These are phyloP conservation scores for Gambusia holbrooki DNA, from an alignment of 2,113 vertebrate genomes.

Conservation along the genomic window DNA sequence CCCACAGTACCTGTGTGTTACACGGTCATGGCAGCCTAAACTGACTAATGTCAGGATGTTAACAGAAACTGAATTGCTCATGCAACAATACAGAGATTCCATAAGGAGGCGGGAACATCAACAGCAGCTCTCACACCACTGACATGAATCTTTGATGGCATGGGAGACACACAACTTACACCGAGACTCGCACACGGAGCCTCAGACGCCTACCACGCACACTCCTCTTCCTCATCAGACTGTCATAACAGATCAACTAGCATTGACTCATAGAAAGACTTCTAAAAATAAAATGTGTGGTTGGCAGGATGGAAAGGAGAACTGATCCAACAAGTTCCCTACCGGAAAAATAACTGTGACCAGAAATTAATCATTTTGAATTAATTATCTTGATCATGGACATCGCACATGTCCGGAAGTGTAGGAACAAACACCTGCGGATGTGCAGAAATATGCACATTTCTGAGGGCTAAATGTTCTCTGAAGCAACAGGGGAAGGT, in stretches of 20 bases:
- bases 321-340: background rate
- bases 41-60: constrained; percentile 8
- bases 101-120: background rate
- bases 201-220: constrained; percentile 22
- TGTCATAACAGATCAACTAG: constrained; percentile 56
- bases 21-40: constrained; percentile 5
- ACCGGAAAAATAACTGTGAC: background rate
- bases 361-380: background rate
- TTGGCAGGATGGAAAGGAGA: constrained; percentile 28
- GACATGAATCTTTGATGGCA: constrained; percentile 40
- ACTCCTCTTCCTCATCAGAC: constrained; percentile 25
- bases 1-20: constrained; percentile 1
- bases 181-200: background rate
- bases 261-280: constrained; percentile 48
- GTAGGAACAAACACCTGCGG: constrained; percentile 4
- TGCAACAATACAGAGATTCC: background rate
- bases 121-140: constrained; percentile 13
- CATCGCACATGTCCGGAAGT: background rate
- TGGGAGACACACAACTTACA: background rate
- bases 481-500: constrained; percentile 14
- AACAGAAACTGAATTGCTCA: constrained; percentile 2
- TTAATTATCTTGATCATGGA: background rate
- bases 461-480: constrained; percentile 23
- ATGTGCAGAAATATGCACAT: constrained; percentile 16
- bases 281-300: constrained; percentile 51